Evolutionary conservation across 2,797 vertebrate genomes (phyloP), one percentile per base, ranked within the genome.

Genomic region (Notolepis coatsorum): DNA sequence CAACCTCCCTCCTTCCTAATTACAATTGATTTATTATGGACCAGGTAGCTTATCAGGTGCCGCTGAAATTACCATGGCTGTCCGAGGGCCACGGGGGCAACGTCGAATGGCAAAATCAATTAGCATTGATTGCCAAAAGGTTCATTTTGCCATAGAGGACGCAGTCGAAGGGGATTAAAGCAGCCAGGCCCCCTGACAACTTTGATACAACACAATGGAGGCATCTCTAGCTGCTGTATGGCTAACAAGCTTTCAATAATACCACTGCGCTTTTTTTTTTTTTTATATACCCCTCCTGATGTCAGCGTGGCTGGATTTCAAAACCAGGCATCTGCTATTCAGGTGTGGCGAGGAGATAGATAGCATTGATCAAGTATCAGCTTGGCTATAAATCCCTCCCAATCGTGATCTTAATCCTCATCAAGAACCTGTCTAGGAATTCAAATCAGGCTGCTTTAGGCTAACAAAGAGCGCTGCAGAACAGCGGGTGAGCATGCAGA

Each of bases 21-120:
- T 98, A 97, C 93, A 99, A 99, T 97, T 95, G 97, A 98, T 97
- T 97, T 95, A 96, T 94, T 95, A 98, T 95, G 94, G 94, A 96
- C 93, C 96, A 95, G 93, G 93, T 95, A 95, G 87, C 95, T 99
- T 99, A 98, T 98, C 97, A 96, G 96, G 94, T 95, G 92, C 93
- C 86, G 92, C 92, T 89, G 91, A 95, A 98, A 97, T 97, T 94
- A 96, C 95, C 93, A 94, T 92, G 94, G 92, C 91, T 88, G 95
- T 94, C 92, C 90, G 90, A 92, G 90, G 93, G 87, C 17, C 30
- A 51, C 33, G 87, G 92, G 94, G 95, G 98, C 96, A 97, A 95
- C 96, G 96, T 84, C 90, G 93, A 96, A 96, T 92, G 91, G 93
- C 90, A 96, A 97, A 98, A 97, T 98, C 96, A 97, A 98, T 98